A percentile compares a stretch with the other conserved stretches of the same genome.
These are phyloP conservation scores for Sympetrum striolatum DNA, from an alignment of 2,888 invertebrate species.

Conservation along the genomic window DNA sequence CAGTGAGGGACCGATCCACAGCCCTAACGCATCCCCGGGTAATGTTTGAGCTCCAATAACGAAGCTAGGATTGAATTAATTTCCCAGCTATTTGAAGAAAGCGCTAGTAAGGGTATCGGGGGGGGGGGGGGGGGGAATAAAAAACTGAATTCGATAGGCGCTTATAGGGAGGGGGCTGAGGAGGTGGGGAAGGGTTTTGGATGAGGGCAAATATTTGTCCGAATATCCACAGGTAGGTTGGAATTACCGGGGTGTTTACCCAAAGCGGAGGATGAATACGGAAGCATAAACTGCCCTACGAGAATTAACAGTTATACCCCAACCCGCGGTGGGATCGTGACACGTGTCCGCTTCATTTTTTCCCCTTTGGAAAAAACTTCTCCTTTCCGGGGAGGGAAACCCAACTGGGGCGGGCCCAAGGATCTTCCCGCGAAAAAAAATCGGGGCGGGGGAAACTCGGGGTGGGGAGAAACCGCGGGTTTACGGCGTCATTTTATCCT, in stretches of 20 bases:
- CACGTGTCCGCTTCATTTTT: not conserved
- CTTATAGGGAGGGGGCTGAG: not conserved
- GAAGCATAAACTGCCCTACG: not conserved
- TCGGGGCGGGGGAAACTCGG: too few species aligned
- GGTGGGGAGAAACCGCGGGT: not conserved
- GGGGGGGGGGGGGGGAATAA: not conserved
- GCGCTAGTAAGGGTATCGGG: not conserved
- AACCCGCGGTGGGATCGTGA: not conserved
- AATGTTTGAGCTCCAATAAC: not conserved
- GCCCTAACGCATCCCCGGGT: not conserved
- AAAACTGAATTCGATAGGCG: not conserved
- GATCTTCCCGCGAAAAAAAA: not conserved
- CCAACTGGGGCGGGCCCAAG: not conserved
- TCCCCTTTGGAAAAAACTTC: not conserved
- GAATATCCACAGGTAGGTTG: slow-evolving; percentile 21
- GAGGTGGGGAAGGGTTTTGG: not conserved
- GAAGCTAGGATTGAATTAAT: not conserved
- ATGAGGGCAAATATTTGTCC: slow-evolving; percentile 20
- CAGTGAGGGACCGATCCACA: not conserved
- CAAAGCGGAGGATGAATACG: not conserved
- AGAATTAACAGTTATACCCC: slow-evolving; percentile 8
- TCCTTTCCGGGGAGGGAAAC: too few species aligned
- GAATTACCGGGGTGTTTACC: not conserved
- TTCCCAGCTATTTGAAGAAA: not conserved
- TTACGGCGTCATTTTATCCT: not conserved